Conservation (phyloP, 2,113 vertebrate species). For the Chloropsis hardwickii region DNA sequence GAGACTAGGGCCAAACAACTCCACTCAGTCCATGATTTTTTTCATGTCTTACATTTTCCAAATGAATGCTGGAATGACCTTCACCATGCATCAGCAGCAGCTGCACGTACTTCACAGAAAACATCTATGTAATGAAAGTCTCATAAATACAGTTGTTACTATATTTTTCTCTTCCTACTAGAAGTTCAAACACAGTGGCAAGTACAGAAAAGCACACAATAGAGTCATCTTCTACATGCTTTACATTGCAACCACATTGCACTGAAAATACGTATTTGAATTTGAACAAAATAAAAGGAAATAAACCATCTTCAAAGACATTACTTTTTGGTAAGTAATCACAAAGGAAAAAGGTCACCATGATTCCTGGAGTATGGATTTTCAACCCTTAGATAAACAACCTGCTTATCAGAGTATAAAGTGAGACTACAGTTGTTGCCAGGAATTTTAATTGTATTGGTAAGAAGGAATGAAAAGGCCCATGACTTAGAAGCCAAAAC, state of each 20-base stretch:
- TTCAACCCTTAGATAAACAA: not conserved
- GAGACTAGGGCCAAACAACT: not conserved
- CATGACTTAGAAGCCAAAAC: not conserved
- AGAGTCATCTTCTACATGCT: not conserved
- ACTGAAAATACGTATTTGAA: not conserved
- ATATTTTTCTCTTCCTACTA: not conserved
- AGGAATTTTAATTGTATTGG: not conserved
- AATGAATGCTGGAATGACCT: not conserved
- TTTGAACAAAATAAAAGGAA: not conserved
- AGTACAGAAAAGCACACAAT: not conserved
- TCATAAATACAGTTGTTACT: not conserved
- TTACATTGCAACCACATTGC: not conserved
- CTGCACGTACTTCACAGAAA: not conserved
- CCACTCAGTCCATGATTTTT: not conserved
- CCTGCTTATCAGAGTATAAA: not conserved
- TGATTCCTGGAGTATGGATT: not conserved
- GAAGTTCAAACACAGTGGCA: not conserved
- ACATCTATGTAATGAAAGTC: not conserved
- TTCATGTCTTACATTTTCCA: not conserved
- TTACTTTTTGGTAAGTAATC: not conserved
- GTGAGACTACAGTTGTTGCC: not conserved
- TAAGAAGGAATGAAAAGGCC: not conserved
- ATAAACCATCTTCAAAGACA: not conserved
- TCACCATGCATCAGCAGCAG: not conserved
- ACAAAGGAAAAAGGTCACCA: not conserved